These are phyloP conservation scores for Stenoptilia bipunctidactyla DNA, from an alignment of 2,888 invertebrate genomes.

Conservation along the genomic window DNA sequence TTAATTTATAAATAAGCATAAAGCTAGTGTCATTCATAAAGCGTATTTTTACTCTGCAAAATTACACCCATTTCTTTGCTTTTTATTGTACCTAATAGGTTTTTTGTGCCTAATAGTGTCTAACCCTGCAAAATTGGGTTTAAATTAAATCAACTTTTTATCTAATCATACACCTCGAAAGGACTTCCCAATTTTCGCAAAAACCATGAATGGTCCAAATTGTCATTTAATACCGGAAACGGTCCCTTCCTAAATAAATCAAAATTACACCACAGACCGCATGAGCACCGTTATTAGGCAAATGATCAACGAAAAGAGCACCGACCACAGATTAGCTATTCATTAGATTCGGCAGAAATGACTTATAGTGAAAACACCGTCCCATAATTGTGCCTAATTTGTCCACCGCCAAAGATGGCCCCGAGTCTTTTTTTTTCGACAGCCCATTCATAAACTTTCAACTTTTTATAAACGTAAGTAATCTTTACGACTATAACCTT, in stretches of 20 bases:
- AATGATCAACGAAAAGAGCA: conserved; percentile 25
- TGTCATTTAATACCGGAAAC: conserved; percentile 59
- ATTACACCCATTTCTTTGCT: no score
- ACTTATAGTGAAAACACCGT: conserved; percentile 12
- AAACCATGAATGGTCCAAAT: conserved; percentile 32
- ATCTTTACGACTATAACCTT: not conserved
- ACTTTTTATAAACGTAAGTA: not conserved
- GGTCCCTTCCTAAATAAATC: conserved; percentile 55
- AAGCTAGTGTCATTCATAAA: no score
- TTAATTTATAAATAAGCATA: no score
- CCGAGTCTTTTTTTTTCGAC: conserved; percentile 5
- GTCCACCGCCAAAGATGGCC: conserved; percentile 5
- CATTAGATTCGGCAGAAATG: conserved; percentile 35
- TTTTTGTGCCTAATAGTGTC: no score
- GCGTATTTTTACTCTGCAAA: no score
- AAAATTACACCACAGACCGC: conserved; percentile 47
- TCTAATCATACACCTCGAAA: not conserved
- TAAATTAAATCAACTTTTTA: not conserved
- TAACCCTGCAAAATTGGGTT: no score
- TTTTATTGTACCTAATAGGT: no score
- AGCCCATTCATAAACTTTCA: conserved; percentile 12
- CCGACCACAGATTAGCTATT: conserved; percentile 24
- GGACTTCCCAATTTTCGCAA: conserved; percentile 9
- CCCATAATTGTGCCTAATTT: conserved; percentile 23
- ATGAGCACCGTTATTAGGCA: conserved; percentile 34